Base-by-base conservation (phyloP, 2,888 invertebrate genomes). In the Caenorhabditis zanzibari region DNA sequence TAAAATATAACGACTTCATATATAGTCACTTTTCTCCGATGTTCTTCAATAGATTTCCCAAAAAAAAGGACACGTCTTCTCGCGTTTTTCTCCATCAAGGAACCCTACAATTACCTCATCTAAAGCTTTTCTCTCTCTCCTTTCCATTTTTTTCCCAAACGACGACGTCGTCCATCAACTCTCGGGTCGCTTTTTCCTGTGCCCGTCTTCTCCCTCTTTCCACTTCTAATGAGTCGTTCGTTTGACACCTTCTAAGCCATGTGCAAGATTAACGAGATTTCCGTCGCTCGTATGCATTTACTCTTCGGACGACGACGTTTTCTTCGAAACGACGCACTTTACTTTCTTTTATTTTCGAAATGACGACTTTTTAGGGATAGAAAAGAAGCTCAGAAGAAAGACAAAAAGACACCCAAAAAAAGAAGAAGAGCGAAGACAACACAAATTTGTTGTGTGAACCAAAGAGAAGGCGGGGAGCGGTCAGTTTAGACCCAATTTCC, bases 201-300 rank as follows among this genome's bases (percentile, higher is more conserved):
- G 68, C 44, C 41, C 77, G 24, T 24, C 59, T 38, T 73, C 79
- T 64, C 81, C 1, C 6, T 22, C 24, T 52, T 7, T 32, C 44
- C 58, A 44, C 10, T 38, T 35, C 75, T 72, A 66, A 71, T 80
- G 64, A 71, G 58, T 81, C 73, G 66, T 73, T 81, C 58, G 66
- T 73, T 59, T 79, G 64, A 71, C 63, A 71, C 79, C 79, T 79
- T 72, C 47, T 76, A 76, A 68, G 76, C 68, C 59, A 26, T 76
- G 76, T 69, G 76, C 79, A 79, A 79, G 72, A 79, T 72, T 72
- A 71, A 71, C 79, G 79, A 64, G 72, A 72, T 72, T 72, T 64
- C 24, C 71, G 26, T 61, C 71, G 4, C 19, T 47, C 41, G n/a
- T 59, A 61, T 35, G 22, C 68, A 26, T 44, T 68, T 59, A 47